These are phyloP conservation scores for Psilopogon haemacephalus DNA, from an alignment of 2,113 vertebrate species.

Conservation along the genomic window DNA sequence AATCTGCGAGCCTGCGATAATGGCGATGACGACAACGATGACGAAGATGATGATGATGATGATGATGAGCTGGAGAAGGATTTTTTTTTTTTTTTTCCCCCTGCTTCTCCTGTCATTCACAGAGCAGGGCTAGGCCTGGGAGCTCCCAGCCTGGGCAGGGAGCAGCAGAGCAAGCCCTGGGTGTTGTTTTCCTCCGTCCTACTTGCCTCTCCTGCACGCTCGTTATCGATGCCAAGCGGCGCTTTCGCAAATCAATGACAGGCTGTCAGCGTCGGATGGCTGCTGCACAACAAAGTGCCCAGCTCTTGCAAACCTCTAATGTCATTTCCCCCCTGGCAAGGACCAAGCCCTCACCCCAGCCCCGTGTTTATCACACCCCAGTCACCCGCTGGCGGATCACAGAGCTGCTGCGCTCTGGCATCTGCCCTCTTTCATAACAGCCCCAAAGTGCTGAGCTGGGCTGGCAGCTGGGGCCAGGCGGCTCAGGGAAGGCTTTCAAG, in stretches of 20 bases:
- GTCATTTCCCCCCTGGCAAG: slow-evolving; percentile 24
- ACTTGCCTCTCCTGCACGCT: slow-evolving; percentile 39
- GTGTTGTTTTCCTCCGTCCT: slow-evolving; percentile 33
- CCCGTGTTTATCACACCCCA: slow-evolving; percentile 22
- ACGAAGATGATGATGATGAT: no score
- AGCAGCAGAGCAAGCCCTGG: not conserved
- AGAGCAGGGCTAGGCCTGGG: not conserved
- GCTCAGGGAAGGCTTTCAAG: slow-evolving; percentile 12
- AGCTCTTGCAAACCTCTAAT: slow-evolving; percentile 54
- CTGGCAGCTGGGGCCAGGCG: not conserved
- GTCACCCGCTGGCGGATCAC: not conserved
- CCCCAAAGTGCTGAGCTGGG: slow-evolving; percentile 39
- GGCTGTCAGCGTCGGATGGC: slow-evolving; percentile 52
- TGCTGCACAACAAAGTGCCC: slow-evolving; percentile 46
- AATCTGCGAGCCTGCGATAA: no score
- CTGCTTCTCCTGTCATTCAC: not conserved
- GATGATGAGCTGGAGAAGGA: not conserved
- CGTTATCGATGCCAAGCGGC: slow-evolving; percentile 41
- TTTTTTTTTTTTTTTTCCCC: no score
- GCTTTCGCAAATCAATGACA: slow-evolving; percentile 62
- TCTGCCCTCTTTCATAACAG: slow-evolving; percentile 45
- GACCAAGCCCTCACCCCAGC: slow-evolving; percentile 40
- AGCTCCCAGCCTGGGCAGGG: not conserved
- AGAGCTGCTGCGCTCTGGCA: not conserved
- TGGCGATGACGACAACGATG: no score